Conservation (phyloP, 2,797 vertebrate genomes). For the Pipistrellus pygmaeus region DNA sequence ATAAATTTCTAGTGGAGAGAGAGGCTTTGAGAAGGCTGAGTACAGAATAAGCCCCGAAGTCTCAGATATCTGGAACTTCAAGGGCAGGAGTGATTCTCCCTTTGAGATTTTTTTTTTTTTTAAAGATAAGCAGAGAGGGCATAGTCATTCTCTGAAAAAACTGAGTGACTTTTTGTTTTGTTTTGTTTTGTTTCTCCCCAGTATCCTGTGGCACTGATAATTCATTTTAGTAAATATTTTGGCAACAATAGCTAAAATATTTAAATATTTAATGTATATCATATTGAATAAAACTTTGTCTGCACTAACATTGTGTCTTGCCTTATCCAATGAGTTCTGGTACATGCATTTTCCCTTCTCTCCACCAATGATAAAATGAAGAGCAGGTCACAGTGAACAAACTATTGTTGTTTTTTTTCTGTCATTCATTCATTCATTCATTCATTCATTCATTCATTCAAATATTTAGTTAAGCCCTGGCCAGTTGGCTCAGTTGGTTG, state of each 20-base stretch:
- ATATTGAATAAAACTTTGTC: background rate
- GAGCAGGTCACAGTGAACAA: background rate
- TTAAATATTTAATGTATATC: background rate
- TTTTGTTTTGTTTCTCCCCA: background rate
- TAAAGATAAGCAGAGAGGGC: background rate
- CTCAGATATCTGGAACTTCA: background rate
- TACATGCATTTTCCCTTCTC: rapidly evolving
- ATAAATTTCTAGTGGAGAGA: background rate
- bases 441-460: background rate
- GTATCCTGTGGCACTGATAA: background rate
- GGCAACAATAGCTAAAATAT: background rate
- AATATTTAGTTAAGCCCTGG: background rate
- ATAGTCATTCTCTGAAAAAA: slow-evolving; percentile 15
- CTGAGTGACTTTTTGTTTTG: background rate
- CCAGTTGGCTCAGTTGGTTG: background rate
- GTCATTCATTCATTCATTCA: no score
- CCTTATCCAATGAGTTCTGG: background rate
- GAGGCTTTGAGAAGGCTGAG: background rate
- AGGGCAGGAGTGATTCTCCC: background rate
- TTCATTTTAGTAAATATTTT: slow-evolving; percentile 27
- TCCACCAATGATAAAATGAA: background rate
- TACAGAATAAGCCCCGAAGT: background rate
- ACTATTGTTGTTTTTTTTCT: no score
- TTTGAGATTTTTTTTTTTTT: background rate
- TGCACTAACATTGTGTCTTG: background rate